Conservation (phyloP, 2,888 invertebrate species). For the Epinotia demarniana region DNA sequence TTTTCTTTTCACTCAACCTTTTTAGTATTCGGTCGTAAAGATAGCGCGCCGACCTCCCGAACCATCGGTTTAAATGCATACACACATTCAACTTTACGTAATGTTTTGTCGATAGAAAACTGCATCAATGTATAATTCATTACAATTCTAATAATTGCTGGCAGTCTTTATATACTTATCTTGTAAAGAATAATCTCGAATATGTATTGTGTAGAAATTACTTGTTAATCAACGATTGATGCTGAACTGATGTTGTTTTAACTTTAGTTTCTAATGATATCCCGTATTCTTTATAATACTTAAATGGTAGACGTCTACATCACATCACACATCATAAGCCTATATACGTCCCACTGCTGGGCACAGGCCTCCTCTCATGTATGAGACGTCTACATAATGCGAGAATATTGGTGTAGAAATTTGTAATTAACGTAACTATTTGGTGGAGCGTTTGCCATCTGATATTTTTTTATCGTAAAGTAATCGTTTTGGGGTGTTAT, state of each 20-base stretch:
- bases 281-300: too few species aligned
- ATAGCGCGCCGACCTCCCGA: constrained; percentile 22
- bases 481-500: too few species aligned
- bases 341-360: too few species aligned
- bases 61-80: constrained; percentile 4
- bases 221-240: neutral
- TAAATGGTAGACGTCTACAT: too few species aligned
- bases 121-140: constrained; percentile 9
- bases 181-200: neutral
- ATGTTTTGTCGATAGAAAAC: constrained; percentile 14
- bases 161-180: neutral
- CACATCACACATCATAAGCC: too few species aligned
- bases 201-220: neutral
- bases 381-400: too few species aligned
- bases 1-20: constrained; percentile 40
- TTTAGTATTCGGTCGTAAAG: constrained; percentile 26
- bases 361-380: too few species aligned
- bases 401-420: too few species aligned
- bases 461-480: too few species aligned
- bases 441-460: too few species aligned
- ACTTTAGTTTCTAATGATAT: neutral
- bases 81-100: constrained; percentile 16
- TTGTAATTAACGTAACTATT: too few species aligned
- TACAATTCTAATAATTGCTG: neutral
- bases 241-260: neutral